Evolutionary conservation across 2,888 invertebrate species (phyloP), one percentile per base, ranked within the genome.

Genomic region (Microctonus brassicae): DNA sequence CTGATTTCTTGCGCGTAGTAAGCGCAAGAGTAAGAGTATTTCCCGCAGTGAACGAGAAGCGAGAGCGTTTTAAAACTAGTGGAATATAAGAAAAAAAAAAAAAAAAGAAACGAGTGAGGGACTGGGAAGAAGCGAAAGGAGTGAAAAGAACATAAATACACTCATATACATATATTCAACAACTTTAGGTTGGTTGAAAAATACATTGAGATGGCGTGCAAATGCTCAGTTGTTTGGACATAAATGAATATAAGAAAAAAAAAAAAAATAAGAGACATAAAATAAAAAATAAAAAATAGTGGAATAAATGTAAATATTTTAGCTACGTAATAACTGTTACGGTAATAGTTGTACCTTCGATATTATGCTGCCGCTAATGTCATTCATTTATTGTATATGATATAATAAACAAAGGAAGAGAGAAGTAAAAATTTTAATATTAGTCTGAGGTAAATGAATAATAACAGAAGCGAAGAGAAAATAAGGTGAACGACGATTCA

Each of bases 341-440:
- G 84, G 84, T 85, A 86, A 86, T 84, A 84, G 84, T 80, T 81
- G 80, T 76, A 73, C 73, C 74, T 77, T 76, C 75, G 83, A 85
- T 86, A 86, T 86, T 86, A 86, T 85, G 85, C 83, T 83, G 83
- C 83, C 80, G 85, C 83, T 86, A 86, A 86, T 86, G 84, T 84
- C 86, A 86, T 86, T 86, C 83, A 86, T 86, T 86, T n/a, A n/a
- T n/a, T n/a, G n/a, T 84, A 83, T 58, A n/a, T 82, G 82, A 82
- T 82, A 84, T 84, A 85, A 86, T 86, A 82, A 82, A 80, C 80
- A 67, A 29, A n/a, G n/a, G 60, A 61, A 39, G 65, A 52, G 53
- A 42, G 20, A 39, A n/a, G n/a, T n/a, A n/a, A n/a, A n/a, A n/a
- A n/a, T n/a, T n/a, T n/a, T n/a, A n/a, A n/a, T n/a, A n/a, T n/a